These are phyloP conservation scores for Brachyptera putata DNA, from an alignment of 2,888 invertebrate genomes.

Conservation along the genomic window DNA sequence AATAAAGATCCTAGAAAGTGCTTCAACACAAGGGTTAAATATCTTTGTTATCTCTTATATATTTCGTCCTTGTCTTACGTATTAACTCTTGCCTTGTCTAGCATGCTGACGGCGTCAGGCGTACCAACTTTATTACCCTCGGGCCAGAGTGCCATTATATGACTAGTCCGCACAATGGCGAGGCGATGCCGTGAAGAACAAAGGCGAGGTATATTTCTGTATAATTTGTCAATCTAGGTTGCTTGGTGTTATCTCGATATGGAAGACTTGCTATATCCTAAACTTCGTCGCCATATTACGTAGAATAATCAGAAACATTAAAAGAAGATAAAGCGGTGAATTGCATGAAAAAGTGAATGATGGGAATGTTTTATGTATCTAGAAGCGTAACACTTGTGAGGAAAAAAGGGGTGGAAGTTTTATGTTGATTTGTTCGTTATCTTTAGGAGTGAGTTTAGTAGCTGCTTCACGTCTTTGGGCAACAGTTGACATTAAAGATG, in stretches of 20 bases:
- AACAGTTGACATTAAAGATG: no score
- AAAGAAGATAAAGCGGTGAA: background rate
- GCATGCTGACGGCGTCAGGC: background rate
- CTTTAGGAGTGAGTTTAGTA: no score
- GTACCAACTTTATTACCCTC: background rate
- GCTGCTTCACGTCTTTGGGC: no score
- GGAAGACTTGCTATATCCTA: background rate
- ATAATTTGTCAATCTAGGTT: slow-evolving; percentile 20
- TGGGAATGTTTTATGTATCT: background rate
- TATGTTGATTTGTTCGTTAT: no score
- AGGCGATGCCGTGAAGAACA: no score
- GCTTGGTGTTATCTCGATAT: slow-evolving; percentile 10
- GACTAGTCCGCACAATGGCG: slow-evolving; percentile 13
- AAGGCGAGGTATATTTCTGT: background rate
- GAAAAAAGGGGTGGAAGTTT: no score
- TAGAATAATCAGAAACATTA: background rate
- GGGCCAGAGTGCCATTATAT: background rate
- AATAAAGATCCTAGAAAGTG: slow-evolving; percentile 17
- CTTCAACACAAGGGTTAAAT: slow-evolving; percentile 8
- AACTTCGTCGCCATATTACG: slow-evolving; percentile 12
- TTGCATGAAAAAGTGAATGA: background rate
- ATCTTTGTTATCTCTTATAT: background rate
- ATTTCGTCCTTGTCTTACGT: background rate
- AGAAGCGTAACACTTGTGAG: background rate
- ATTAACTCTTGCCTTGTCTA: background rate